Base-by-base conservation (phyloP, 2,888 invertebrate genomes). In the Dyspetes luteomarginatus region DNA sequence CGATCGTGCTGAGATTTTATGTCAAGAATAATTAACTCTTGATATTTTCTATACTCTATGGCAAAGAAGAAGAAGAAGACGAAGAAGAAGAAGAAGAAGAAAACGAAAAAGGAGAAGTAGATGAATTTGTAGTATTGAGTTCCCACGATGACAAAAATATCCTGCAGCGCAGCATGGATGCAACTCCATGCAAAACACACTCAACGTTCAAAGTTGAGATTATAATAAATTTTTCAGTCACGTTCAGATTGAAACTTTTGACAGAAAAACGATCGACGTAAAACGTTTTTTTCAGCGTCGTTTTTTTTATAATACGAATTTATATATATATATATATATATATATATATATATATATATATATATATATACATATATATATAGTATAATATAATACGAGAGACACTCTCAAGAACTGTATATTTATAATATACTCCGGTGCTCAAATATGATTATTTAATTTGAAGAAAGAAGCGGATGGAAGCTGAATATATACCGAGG, bases 401-500 rank as follows among this genome's bases (percentile, higher is more conserved):
- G 36, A 41, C 48, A 15, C 22, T 74, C 74, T 74, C 69, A 64
- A 22, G 56, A 69, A 64, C 60, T 80, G 71, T 80, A 62, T 76
- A 68, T 80, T 69, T 80, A 65, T 71, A 28, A 68, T 67, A 62
- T 80, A 76, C 67, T 60, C 50, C 55, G 80, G 80, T 80, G 80
- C 80, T 80, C 80, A 80, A 80, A 58, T 76, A 80, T 67, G 19
- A 72, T 80, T 76, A 80, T 80, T 76, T 80, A 80, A 79, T 72
- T 52, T 9, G 15, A 19, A 60, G 28, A 19, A 19, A 28, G n/a
- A 75, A 80, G 75, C 79, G 64, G 67, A 72, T 75, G 43, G 71
- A 72, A 75, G 75, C 75, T 76, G 52, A 71, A 67, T 60, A 52
- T 28, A 52, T 75, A 52, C 36, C 67, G 65, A 75, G 80, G 80